Evolutionary conservation across 2,113 vertebrate species (phyloP).

Genomic region (Urocitellus parryii): DNA sequence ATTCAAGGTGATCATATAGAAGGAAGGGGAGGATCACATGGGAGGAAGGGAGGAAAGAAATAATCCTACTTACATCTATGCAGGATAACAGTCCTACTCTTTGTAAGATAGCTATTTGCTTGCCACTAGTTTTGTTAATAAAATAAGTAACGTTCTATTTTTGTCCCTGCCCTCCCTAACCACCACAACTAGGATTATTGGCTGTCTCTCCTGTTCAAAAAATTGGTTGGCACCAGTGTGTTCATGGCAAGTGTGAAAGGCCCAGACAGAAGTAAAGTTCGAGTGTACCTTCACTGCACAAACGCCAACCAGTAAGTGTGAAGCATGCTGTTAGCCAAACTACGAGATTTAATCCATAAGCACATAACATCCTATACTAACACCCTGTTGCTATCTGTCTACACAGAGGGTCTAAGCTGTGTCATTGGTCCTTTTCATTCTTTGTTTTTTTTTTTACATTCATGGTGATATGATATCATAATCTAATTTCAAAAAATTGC

Average conservation of each 20-base stretch:
- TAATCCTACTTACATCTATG: neutral
- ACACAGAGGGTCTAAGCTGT: neutral
- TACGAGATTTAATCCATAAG: neutral
- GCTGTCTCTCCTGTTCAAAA: constrained; percentile 96
- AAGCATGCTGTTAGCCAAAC: neutral
- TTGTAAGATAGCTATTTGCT: neutral
- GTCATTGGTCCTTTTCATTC: neutral
- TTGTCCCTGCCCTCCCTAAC: neutral
- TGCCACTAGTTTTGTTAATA: constrained; percentile 7
- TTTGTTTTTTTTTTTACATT: neutral
- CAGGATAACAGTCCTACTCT: neutral
- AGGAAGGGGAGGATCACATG: too few relatives aligned
- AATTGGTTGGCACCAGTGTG: constrained; percentile 93
- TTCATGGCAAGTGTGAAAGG: constrained; percentile 81
- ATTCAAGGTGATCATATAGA: neutral
- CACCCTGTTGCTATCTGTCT: neutral
- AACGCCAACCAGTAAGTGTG: constrained; percentile 89
- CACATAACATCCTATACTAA: neutral
- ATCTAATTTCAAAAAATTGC: neutral
- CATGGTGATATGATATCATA: neutral
- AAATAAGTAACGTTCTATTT: constrained; percentile 39
- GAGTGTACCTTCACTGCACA: constrained; percentile 95
- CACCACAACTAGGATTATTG: constrained; percentile 93
- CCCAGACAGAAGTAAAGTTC: constrained; percentile 78
- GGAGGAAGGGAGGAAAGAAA: neutral